Base-by-base conservation (phyloP, 2,888 invertebrate species). In the Agrochola circellaris region DNA sequence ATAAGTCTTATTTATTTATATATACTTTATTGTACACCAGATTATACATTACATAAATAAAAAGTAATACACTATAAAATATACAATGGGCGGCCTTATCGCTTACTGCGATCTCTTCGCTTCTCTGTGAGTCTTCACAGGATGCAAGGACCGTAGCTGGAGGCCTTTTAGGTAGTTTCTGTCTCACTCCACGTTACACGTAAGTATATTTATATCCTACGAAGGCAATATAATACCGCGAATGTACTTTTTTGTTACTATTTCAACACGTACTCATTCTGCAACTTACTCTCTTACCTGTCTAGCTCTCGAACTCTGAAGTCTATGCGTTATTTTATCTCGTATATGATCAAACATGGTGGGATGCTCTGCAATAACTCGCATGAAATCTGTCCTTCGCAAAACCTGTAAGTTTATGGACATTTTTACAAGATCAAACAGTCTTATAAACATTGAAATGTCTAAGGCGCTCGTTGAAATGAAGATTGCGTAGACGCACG, bases 381-480 rank as follows among this genome's bases (percentile, higher is more conserved):
- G 90, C 94, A 96, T 94, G 68, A 96, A 96, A 84, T 96, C 96
- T 2, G 95, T 95, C 77, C 96, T 90, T 17, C 91, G 92, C 73
- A 96, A 90, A 71, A 95, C 93, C 96, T 96, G 82, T 13, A 38
- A 23, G 23, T 65, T 64, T 61, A 30, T 15, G 17, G 17, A 60
- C 17, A 60, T 20, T 9, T 20, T 60, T 0, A 60, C 60, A 60
- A 17, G 8, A 26, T 17, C 58, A 15, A 7, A 1, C 58, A 26
- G 7, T 60, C 8, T 26, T 58, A 26, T 7, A 58, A 56, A 26
- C 15, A 26, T 26, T 60, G 17, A 26, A 26, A 60, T 30, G 2
- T 26, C 58, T 58, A 17, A 26, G 26, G 26, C 26, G 15, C 58
- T 26, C 15, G 15, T 58, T 15, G 15, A 17, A 2, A 60, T 60